Conservation (phyloP, 2,113 vertebrate species). For the Cochlearius cochlearius region DNA sequence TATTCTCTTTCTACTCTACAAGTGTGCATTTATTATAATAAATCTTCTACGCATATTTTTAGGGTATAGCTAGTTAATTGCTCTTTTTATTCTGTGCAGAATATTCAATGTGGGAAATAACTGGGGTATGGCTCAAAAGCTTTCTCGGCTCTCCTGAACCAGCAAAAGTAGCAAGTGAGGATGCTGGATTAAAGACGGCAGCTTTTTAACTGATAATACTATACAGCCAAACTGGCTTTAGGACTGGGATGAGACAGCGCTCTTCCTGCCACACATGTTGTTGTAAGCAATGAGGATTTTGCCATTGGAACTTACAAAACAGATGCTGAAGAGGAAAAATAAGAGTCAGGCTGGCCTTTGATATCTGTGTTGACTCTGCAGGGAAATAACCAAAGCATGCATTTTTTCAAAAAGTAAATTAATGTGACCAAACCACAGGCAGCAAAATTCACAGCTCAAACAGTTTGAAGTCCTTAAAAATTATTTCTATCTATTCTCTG, state of each 20-base stretch:
- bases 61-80: not conserved
- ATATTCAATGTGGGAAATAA: not conserved
- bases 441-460: not conserved
- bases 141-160: not conserved
- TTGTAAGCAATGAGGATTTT: not conserved
- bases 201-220: not conserved
- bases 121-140: not conserved
- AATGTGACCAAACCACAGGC: not conserved
- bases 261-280: not conserved
- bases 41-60: not conserved
- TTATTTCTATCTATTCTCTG: not conserved
- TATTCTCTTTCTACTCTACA: not conserved
- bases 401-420: not conserved
- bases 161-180: not conserved
- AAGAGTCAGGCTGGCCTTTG: not conserved
- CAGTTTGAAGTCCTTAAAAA: not conserved
- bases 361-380: not conserved
- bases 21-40: not conserved
- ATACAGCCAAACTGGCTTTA: not conserved
- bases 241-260: not conserved
- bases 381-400: not conserved
- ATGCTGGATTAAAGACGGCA: not conserved
- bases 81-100: not conserved
- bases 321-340: not conserved
- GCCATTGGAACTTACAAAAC: not conserved